Evolutionary conservation across 2,113 vertebrate species (phyloP).

Genomic region (Nothoprocta perdicaria): DNA sequence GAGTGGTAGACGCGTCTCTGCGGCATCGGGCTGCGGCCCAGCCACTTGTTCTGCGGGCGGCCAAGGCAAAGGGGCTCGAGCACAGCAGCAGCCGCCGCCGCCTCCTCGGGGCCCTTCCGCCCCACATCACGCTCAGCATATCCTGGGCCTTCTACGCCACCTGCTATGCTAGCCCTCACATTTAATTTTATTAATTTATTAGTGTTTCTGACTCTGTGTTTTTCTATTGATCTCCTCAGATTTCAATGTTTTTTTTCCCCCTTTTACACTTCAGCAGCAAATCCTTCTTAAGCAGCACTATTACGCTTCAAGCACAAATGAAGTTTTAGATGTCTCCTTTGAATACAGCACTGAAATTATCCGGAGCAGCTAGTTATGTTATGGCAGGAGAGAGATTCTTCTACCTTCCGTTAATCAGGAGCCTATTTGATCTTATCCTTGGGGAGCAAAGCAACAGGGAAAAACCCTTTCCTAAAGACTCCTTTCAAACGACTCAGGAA

Average conservation of each 20-base stretch:
- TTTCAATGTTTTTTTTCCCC: constrained; percentile 5
- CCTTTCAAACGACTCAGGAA: neutral
- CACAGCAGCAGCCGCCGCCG: neutral
- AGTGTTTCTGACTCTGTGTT: neutral
- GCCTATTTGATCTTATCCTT: constrained; percentile 54
- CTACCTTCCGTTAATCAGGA: neutral
- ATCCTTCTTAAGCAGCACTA: constrained; percentile 14
- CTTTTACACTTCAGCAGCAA: neutral
- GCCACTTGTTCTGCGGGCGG: constrained; percentile 90
- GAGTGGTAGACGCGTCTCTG: constrained; percentile 97
- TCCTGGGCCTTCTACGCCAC: neutral
- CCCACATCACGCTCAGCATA: neutral
- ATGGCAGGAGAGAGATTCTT: neutral
- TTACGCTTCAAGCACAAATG: neutral
- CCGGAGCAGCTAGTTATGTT: neutral
- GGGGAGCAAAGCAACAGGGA: constrained; percentile 25
- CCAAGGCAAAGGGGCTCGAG: neutral
- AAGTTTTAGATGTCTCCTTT: neutral
- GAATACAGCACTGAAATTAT: neutral
- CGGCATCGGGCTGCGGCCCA: constrained; percentile 91
- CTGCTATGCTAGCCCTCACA: neutral
- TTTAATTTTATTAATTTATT: neutral
- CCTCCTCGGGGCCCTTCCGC: neutral
- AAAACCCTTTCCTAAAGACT: constrained; percentile 41
- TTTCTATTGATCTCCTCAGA: constrained; percentile 12